Percentiles rank a stretch among this genome's conserved stretches.
These are phyloP conservation scores for Scrobipalpa costella DNA, from an alignment of 2,888 invertebrate species.

Conservation along the genomic window DNA sequence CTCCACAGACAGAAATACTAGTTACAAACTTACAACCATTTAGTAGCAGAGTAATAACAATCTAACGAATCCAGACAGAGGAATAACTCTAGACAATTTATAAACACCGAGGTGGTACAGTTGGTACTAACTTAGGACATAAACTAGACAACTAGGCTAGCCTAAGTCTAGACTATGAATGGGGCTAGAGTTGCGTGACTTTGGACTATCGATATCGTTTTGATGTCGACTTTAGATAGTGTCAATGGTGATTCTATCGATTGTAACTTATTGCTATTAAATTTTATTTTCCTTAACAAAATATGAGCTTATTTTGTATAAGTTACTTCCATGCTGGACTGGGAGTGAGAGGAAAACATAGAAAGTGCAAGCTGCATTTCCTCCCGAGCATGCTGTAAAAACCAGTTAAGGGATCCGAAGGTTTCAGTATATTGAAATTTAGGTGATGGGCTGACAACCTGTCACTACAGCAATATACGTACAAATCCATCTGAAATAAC, in stretches of 20 bases:
- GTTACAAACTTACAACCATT: conserved; percentile 13
- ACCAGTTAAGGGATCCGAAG: too few relatives aligned
- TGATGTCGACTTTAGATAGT: neutral
- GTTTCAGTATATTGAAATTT: too few relatives aligned
- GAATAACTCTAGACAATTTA: conserved; percentile 16
- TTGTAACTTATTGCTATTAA: neutral
- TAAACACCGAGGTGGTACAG: conserved; percentile 11
- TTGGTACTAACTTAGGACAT: conserved; percentile 16
- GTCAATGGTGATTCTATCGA: conserved; percentile 2
- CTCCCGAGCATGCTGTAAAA: too few relatives aligned
- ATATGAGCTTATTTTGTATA: too few relatives aligned
- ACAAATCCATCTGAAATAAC: too few relatives aligned
- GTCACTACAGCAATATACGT: too few relatives aligned
- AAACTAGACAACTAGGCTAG: neutral
- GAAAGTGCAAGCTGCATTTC: too few relatives aligned
- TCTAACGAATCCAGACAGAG: conserved; percentile 15
- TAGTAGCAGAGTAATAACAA: conserved; percentile 16
- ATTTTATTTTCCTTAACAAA: neutral
- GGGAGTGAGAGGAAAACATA: too few relatives aligned
- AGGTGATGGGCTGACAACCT: too few relatives aligned
- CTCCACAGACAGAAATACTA: conserved; percentile 7
- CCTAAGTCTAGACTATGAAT: neutral
- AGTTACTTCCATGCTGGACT: too few relatives aligned
- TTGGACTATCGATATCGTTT: neutral
- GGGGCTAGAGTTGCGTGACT: neutral